Percentiles rank a stretch among this genome's conserved stretches.
Conservation (phyloP, 2,113 vertebrate genomes). For the Uropsilus gracilis region DNA sequence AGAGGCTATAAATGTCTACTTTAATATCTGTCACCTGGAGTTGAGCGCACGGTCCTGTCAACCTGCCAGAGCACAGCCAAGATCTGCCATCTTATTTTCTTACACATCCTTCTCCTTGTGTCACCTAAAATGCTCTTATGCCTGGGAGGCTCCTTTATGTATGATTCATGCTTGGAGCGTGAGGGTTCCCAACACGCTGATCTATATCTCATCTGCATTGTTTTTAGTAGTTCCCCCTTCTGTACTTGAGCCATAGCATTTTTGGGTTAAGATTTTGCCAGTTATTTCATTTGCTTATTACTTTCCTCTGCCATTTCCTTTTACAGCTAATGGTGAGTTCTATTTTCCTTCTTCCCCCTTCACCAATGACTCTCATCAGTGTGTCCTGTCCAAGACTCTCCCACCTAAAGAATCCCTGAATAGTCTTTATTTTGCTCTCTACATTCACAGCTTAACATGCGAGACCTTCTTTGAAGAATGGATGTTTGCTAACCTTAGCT, state of each 20-base stretch:
- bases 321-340: background rate
- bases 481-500: background rate
- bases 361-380: background rate
- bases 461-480: background rate
- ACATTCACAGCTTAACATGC: background rate
- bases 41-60: background rate
- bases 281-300: background rate
- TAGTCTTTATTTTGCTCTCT: background rate
- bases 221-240: background rate
- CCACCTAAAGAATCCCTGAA: background rate
- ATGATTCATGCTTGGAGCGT: background rate
- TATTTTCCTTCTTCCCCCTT: background rate
- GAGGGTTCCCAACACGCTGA: background rate
- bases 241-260: background rate
- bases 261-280: background rate
- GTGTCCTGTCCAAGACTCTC: background rate
- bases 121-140: background rate
- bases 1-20: background rate
- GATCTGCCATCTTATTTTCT: background rate
- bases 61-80: background rate
- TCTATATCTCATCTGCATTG: background rate
- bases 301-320: background rate
- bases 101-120: background rate
- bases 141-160: background rate
- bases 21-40: background rate